Evolutionary conservation across 37 sponge, comb jelly and placozoan species (phyloP).

Genomic region (Haliclona indistincta): DNA sequence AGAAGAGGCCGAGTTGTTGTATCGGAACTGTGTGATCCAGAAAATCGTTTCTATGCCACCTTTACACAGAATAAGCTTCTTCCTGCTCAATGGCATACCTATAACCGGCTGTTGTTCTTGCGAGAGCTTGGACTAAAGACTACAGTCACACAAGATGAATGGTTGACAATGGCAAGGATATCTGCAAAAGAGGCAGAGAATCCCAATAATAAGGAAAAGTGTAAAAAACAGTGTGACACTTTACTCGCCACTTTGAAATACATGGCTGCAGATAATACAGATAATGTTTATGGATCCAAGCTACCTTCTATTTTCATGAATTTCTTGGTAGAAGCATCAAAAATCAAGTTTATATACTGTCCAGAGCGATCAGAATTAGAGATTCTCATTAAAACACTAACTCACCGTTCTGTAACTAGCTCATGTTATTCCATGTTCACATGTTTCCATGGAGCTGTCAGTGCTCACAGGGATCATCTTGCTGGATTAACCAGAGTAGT

Average conservation of each 20-base stretch:
- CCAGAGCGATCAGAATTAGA: not conserved
- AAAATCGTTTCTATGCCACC: constrained; percentile 13
- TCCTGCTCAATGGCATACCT: constrained; percentile 22
- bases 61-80: constrained; percentile 7
- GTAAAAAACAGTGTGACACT: no score
- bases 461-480: not conserved
- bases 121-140: constrained; percentile 19
- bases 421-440: not conserved
- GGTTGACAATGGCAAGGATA: not conserved
- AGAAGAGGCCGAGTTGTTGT: not conserved
- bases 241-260: constrained; percentile 12
- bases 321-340: constrained; percentile 10
- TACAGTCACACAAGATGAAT: constrained; percentile 2
- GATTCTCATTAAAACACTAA: not conserved
- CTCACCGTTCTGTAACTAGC: not conserved
- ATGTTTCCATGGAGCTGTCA: constrained; percentile 23
- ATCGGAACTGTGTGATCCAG: constrained; percentile 46
- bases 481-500: constrained; percentile 4
- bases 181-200: not conserved
- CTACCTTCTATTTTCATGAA: not conserved
- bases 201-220: not conserved
- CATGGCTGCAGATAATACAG: not conserved
- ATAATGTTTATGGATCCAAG: not conserved
- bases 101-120: constrained; percentile 13
- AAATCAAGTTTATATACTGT: constrained; percentile 16